Base-by-base conservation (phyloP, 2,888 invertebrate genomes). In the Andrena fulva region DNA sequence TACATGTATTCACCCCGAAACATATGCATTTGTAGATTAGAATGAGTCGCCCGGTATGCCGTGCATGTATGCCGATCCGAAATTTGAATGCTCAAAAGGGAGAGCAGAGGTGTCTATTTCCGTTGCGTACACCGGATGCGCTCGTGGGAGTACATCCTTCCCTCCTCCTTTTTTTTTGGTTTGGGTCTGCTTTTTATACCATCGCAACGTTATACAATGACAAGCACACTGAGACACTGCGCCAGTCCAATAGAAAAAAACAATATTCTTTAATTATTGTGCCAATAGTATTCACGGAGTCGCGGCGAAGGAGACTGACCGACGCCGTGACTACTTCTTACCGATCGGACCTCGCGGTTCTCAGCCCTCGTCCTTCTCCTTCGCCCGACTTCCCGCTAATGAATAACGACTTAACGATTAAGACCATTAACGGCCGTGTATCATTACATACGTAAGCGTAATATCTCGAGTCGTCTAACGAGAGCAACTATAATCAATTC, bases 141-240 rank as follows among this genome's bases (percentile, higher is more conserved):
- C 74, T 12, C 10, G 27, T 31, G 42, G 67, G 16, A 54, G 60
- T 66, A 74, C 31, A 63, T 59, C 20, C 4, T 42, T 42, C 29
- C 8, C 35, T 31, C 35, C n/a, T 64, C 24, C 48, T 24, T 24
- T 10, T 66, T n/a, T 33, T 33, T 16, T 52, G 29, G 33, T 68
- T 77, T 71, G 75, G 73, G 64, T 74, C 76, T 74, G 74, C 60
- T 64, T 42, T 54, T 75, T 67, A 80, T 68, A 76, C 67, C 50
- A 77, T 59, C 79, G 54, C 76, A 87, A 84, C 67, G 64, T 86
- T 83, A 86, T 77, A 87, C 84, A 87, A 88, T 81, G 88, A 89
- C 85, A 91, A 92, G 91, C 90, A 91, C 90, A 92, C 84, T 89
- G 89, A 92, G 89, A 91, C 91, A 91, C 87, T 90, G 91, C 89